Evolutionary conservation across 2,113 vertebrate genomes (phyloP).

Genomic region (Gymnogyps californianus): DNA sequence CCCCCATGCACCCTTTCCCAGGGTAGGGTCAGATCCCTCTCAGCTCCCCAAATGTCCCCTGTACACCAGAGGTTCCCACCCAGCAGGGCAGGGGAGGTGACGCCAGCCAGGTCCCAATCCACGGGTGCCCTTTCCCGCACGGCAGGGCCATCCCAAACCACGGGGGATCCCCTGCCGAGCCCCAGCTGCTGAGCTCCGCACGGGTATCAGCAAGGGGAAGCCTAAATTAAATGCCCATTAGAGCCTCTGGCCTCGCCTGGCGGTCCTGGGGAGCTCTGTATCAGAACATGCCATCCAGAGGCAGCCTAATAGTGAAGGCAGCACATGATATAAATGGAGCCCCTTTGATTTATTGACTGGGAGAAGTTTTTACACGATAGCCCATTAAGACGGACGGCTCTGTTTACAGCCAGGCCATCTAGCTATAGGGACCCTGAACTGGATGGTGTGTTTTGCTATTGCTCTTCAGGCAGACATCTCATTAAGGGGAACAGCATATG

Average conservation of each 20-base stretch:
- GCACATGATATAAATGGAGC: slow-evolving; percentile 60
- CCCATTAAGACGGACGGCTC: slow-evolving; percentile 72
- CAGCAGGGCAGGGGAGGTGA: neutral
- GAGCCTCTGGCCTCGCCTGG: neutral
- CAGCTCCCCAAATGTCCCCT: neutral
- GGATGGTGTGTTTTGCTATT: slow-evolving; percentile 66
- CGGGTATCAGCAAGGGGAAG: neutral
- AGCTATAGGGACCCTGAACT: slow-evolving; percentile 66
- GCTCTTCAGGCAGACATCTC: slow-evolving; percentile 73
- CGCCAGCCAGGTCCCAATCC: neutral
- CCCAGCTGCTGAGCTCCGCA: neutral
- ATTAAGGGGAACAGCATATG: slow-evolving; percentile 65
- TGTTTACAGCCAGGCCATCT: slow-evolving; percentile 73
- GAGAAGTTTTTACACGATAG: slow-evolving; percentile 72
- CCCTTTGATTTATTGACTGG: slow-evolving; percentile 72
- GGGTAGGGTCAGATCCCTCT: neutral
- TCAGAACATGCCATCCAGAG: slow-evolving; percentile 50
- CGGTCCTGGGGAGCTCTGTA: neutral
- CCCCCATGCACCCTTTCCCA: neutral
- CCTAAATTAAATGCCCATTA: slow-evolving; percentile 50
- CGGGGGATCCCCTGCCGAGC: fast-evolving
- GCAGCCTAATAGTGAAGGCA: slow-evolving; percentile 60
- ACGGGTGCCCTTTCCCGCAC: fast-evolving
- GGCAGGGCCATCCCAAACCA: neutral
- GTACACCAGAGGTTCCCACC: neutral